These are phyloP conservation scores for Antechinus flavipes DNA, from an alignment of 2,113 vertebrate species.

Conservation along the genomic window DNA sequence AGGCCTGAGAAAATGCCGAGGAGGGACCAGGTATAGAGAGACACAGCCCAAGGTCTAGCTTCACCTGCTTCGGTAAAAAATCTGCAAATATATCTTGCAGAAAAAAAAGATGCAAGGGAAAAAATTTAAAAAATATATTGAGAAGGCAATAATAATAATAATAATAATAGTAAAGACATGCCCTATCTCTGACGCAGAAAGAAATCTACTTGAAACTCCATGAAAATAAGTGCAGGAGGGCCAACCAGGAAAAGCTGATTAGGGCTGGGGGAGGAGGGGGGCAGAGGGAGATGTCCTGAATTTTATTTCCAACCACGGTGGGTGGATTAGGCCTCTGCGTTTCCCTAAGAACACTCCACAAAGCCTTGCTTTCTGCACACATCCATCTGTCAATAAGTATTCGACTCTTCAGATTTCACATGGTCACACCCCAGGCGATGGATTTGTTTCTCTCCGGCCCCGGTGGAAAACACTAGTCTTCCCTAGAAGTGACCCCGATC, in stretches of 20 bases:
- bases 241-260: slow-evolving; percentile 16
- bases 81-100: background rate
- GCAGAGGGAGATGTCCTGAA: background rate
- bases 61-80: slow-evolving; percentile 4
- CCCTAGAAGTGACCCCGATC: background rate
- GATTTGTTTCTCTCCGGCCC: slow-evolving; percentile 36
- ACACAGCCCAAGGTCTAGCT: background rate
- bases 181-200: slow-evolving; percentile 30
- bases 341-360: slow-evolving; percentile 68
- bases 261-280: background rate
- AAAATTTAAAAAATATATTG: slow-evolving; percentile 20
- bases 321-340: slow-evolving; percentile 62
- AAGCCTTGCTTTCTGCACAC: slow-evolving; percentile 64
- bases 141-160: background rate
- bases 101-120: slow-evolving; percentile 16
- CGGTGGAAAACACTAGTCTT: slow-evolving; percentile 26
- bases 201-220: slow-evolving; percentile 42
- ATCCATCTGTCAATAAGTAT: slow-evolving; percentile 75
- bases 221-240: background rate
- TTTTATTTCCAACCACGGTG: slow-evolving; percentile 60
- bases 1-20: background rate
- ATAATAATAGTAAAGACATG: background rate
- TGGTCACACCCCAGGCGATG: slow-evolving; percentile 41
- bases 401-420: slow-evolving; percentile 69
- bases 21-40: background rate